These are phyloP conservation scores for Dryoscopus gambensis DNA, from an alignment of 2,113 vertebrate species.

Conservation along the genomic window DNA sequence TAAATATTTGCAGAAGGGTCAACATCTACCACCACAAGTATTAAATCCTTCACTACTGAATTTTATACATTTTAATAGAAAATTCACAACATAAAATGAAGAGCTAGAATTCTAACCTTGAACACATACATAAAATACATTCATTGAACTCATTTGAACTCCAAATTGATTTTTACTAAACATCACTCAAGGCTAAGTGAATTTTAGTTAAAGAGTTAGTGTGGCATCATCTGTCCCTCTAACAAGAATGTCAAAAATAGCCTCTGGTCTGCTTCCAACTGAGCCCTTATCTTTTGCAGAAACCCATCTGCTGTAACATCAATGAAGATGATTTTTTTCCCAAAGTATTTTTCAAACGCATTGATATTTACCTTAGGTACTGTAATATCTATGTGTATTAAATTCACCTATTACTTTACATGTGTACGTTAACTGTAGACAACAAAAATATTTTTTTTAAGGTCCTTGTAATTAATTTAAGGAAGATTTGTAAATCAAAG, in stretches of 20 bases:
- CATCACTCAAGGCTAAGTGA: constrained; percentile 45
- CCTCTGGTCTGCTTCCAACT: constrained; percentile 51
- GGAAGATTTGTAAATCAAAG: neutral
- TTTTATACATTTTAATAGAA: neutral
- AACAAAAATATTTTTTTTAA: neutral
- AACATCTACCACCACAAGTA: neutral
- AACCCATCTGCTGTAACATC: constrained; percentile 59
- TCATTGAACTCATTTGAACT: constrained; percentile 60
- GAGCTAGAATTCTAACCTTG: constrained; percentile 30
- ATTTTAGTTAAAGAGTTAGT: constrained; percentile 53
- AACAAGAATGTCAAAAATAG: constrained; percentile 55
- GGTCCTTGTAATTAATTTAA: neutral
- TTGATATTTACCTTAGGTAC: neutral
- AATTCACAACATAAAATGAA: neutral
- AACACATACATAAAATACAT: neutral
- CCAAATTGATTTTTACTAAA: constrained; percentile 60
- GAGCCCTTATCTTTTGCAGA: constrained; percentile 48
- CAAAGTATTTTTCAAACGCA: constrained; percentile 13
- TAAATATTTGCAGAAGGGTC: neutral
- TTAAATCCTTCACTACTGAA: neutral
- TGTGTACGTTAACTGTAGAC: neutral
- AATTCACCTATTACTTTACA: neutral
- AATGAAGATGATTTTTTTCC: constrained; percentile 11
- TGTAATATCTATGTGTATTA: neutral
- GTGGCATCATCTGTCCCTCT: constrained; percentile 58